A percentile compares a stretch with the other conserved stretches of the same genome.
Conservation (phyloP, 2,888 invertebrate genomes). For the Yponomeuta malinellus region DNA sequence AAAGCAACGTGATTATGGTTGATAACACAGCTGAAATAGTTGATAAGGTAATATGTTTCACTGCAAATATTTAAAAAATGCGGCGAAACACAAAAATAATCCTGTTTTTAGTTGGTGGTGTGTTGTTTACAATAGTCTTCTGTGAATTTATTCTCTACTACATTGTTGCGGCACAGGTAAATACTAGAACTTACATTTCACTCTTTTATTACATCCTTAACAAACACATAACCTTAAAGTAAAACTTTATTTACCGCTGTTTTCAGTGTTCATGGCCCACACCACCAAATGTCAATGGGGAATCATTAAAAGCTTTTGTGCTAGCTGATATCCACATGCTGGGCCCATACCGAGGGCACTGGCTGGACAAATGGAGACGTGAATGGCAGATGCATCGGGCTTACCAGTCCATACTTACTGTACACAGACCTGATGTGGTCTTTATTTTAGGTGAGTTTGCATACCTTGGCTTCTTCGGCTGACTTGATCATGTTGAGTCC, state of each 20-base stretch:
- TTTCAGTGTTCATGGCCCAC: conserved; percentile 85
- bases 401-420: conserved; percentile 87
- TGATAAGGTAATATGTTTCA: too few species aligned
- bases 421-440: conserved; percentile 90
- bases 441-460: conserved; percentile 87
- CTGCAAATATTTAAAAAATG: not conserved
- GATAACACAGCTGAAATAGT: too few species aligned
- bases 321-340: conserved; percentile 94
- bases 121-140: conserved; percentile 16
- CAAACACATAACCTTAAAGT: not conserved
- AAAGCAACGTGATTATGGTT: too few species aligned
- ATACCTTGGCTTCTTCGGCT: not conserved
- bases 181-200: not conserved
- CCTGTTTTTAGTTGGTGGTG: conserved; percentile 1
- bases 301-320: conserved; percentile 83
- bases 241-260: conserved; percentile 2
- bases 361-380: conserved; percentile 94
- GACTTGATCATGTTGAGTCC: not conserved
- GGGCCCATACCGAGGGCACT: conserved; percentile 90
- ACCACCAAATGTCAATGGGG: conserved; percentile 46
- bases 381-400: conserved; percentile 99
- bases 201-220: not conserved
- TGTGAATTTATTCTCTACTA: conserved; percentile 61
- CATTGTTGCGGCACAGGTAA: conserved; percentile 51
- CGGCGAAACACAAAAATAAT: not conserved